A percentile compares a stretch with the other conserved stretches of the same genome.
phyloP scores from a whole-genome alignment of 2,888 invertebrate genomes.

The Megalurothrips usitatus region DNA sequence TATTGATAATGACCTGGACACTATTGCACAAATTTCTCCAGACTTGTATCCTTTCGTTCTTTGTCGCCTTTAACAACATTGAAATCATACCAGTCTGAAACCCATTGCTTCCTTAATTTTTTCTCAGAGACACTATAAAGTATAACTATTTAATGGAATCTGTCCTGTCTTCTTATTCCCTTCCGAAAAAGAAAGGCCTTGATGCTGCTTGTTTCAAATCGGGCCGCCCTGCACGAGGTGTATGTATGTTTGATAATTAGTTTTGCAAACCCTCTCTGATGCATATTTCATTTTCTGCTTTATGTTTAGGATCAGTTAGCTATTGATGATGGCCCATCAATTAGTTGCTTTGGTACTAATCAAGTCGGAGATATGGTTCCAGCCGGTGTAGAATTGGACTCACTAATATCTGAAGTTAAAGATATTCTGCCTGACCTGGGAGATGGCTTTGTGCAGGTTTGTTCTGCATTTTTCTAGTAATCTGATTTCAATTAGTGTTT shows the following conservation, averaged over 20 bases:
- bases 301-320: neutral
- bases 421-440: constrained; percentile 79
- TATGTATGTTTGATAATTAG: neutral
- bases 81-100: neutral
- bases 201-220: neutral
- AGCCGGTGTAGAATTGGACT: constrained; percentile 42
- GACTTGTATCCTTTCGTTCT: constrained; percentile 62
- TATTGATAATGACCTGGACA: constrained; percentile 61
- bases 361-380: neutral
- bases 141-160: constrained; percentile 54
- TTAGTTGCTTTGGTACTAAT: neutral
- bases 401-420: constrained; percentile 60
- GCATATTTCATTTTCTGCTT: neutral
- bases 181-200: constrained; percentile 28
- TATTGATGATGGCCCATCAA: neutral
- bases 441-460: constrained; percentile 61
- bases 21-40: constrained; percentile 57
- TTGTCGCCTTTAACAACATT: neutral
- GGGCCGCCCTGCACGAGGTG: neutral
- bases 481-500: neutral
- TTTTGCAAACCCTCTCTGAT: neutral
- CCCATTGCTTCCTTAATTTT: constrained; percentile 37
- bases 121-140: constrained; percentile 53
- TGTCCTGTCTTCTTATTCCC: constrained; percentile 43
- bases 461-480: constrained; percentile 30